phyloP scores from a whole-genome alignment of 2,888 invertebrate species.

The Tanytarsus gracilentus region DNA sequence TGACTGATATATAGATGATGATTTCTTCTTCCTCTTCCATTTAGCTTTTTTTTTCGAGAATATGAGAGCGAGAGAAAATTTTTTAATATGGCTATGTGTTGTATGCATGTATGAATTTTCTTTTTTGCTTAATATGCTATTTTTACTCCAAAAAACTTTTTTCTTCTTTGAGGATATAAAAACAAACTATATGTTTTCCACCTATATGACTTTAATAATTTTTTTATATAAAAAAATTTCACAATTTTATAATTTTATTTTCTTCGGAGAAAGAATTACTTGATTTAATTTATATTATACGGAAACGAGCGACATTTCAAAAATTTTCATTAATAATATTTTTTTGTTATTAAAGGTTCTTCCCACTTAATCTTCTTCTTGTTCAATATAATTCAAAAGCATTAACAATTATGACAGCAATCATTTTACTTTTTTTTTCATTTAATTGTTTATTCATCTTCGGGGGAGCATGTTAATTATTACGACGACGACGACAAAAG shows the following conservation, averaged over 20 bases:
- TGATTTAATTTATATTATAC: constrained; percentile 5
- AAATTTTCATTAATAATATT: constrained; percentile 5
- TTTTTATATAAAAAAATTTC: constrained; percentile 14
- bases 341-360: not conserved
- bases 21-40: not conserved
- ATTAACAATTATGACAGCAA: constrained; percentile 28
- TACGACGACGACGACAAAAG: constrained; percentile 24
- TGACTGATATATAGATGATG: constrained; percentile 19
- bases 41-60: constrained; percentile 1
- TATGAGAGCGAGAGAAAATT: constrained; percentile 16
- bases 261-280: constrained; percentile 4
- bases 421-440: constrained; percentile 18
- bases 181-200: constrained; percentile 26
- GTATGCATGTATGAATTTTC: not conserved
- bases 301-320: constrained; percentile 13
- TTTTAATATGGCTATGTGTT: constrained; percentile 6
- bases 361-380: constrained; percentile 5
- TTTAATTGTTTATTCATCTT: constrained; percentile 8
- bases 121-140: constrained; percentile 23
- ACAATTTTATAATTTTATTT: constrained; percentile 1
- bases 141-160: constrained; percentile 24
- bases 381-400: constrained; percentile 25
- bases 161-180: constrained; percentile 24
- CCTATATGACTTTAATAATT: constrained; percentile 21
- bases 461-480: constrained; percentile 13